A percentile compares a stretch with the other conserved stretches of the same genome.
These are phyloP conservation scores for Hylaea fasciaria DNA, from an alignment of 2,888 invertebrate genomes.

Conservation along the genomic window DNA sequence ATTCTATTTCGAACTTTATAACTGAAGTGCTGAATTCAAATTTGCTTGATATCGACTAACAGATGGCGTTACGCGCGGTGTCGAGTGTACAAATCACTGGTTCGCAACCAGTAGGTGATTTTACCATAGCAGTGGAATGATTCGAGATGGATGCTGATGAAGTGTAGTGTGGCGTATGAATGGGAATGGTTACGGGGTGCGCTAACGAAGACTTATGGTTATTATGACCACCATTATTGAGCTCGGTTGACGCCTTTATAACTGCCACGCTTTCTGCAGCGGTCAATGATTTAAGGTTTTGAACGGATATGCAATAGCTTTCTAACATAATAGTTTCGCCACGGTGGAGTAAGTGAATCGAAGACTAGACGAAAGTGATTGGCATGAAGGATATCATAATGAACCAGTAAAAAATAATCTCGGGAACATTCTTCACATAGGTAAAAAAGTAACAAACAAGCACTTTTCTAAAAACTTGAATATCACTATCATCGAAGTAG, in stretches of 20 bases:
- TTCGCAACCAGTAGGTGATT: conserved; percentile 61
- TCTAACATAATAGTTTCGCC: neutral
- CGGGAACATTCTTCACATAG: too few species aligned
- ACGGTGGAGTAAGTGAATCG: neutral
- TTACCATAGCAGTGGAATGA: conserved; percentile 57
- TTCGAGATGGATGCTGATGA: conserved; percentile 44
- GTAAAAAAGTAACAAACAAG: too few species aligned
- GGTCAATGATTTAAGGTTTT: neutral
- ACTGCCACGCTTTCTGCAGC: conserved; percentile 8
- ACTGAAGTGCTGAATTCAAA: conserved; percentile 38
- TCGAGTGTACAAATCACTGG: conserved; percentile 68
- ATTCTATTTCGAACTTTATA: conserved; percentile 54
- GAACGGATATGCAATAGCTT: conserved; percentile 1
- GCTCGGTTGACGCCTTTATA: conserved; percentile 25
- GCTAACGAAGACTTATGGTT: conserved; percentile 30
- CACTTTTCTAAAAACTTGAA: too few species aligned
- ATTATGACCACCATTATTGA: conserved; percentile 14
- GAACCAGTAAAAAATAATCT: too few species aligned
- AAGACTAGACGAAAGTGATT: neutral
- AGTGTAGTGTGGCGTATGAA: conserved; percentile 54
- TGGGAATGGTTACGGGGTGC: conserved; percentile 45
- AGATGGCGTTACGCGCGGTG: conserved; percentile 57
- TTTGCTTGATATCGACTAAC: conserved; percentile 42
- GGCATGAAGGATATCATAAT: neutral
- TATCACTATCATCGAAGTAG: too few species aligned